Evolutionary conservation across 2,797 vertebrate species (phyloP), one percentile per base, ranked within the genome.

Genomic region (Furcifer pardalis): DNA sequence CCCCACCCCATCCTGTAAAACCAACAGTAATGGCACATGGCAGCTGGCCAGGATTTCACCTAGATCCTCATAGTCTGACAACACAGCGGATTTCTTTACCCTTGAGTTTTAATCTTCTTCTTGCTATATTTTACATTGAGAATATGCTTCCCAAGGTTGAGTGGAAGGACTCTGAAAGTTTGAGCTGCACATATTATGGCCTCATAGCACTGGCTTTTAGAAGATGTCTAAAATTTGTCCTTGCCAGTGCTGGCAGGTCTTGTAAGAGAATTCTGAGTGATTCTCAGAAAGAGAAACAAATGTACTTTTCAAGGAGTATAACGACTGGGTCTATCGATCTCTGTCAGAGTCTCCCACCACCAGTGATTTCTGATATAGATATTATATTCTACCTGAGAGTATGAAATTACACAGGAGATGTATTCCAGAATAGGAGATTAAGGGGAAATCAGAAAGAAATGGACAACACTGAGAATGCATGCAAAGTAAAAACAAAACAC

Each of bases 231-330:
- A 66, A 81, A 27, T 75, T 88, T 79, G 66, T 88, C 10, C 42
- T 63, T 88, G 90, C 74, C 80, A 86, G 73, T 82, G 46, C 85
- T 49, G 69, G 2, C 77, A 93, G 84, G 84, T 37, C 84, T 72
- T 87, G 6, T n/a, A 49, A 86, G 88, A 88, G 89, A 82, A 85
- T 84, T 92, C 90, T 89, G 80, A 74, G 60, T 86, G 40, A 78
- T 79, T 91, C 89, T 89, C 66, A 82, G 75, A 83, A 88, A 86
- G 40, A 90, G 80, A 74, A 91, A 89, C 81, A 88, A 90, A 90
- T 74, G 49, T 83, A 79, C 72, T 89, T 91, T 85, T 69, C 82
- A 59, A 85, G 84, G 83, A 89, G 65, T 52, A 65, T 83, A 23
- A 84, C 74, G 46, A 85, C 32, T 52, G 81, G 86, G 84, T 91